These are phyloP conservation scores for Heliopora coerulea DNA, from an alignment of 92 coral and sea anemone species.

Conservation along the genomic window DNA sequence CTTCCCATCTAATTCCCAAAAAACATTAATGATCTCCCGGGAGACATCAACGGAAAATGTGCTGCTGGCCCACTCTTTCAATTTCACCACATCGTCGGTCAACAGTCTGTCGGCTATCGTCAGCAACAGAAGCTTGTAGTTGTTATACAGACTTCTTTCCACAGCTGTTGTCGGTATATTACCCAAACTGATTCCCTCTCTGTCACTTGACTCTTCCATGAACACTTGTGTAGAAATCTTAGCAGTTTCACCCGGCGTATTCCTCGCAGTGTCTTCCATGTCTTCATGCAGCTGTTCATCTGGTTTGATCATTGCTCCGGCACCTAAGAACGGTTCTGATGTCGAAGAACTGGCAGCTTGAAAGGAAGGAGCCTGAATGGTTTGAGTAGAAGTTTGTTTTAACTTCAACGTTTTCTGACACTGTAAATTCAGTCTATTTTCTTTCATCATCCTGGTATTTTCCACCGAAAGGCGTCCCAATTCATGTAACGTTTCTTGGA, in stretches of 20 bases:
- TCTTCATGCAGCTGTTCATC: background rate
- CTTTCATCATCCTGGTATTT: too few relatives aligned
- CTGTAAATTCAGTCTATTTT: too few relatives aligned
- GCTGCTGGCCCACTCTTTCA: slow-evolving; percentile 1
- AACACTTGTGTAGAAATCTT: background rate
- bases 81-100: background rate
- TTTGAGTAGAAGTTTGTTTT: too few relatives aligned
- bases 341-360: too few relatives aligned
- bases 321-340: too few relatives aligned
- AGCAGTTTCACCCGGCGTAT: background rate
- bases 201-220: slow-evolving; percentile 7
- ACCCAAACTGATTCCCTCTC: slow-evolving; percentile 1
- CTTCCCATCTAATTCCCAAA: slow-evolving; percentile 10
- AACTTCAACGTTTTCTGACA: too few relatives aligned
- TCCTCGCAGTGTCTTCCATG: background rate
- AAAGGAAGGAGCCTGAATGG: too few relatives aligned
- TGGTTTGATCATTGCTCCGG: too few relatives aligned
- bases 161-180: slow-evolving; percentile 11
- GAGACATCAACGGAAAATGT: background rate
- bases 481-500: too few relatives aligned
- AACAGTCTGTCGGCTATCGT: background rate
- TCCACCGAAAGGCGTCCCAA: too few relatives aligned
- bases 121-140: slow-evolving; percentile 9
- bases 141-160: slow-evolving; percentile 3
- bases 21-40: background rate